Conservation (phyloP, 1,140 invertebrate species). For the Lordiphosa stackelbergi region DNA sequence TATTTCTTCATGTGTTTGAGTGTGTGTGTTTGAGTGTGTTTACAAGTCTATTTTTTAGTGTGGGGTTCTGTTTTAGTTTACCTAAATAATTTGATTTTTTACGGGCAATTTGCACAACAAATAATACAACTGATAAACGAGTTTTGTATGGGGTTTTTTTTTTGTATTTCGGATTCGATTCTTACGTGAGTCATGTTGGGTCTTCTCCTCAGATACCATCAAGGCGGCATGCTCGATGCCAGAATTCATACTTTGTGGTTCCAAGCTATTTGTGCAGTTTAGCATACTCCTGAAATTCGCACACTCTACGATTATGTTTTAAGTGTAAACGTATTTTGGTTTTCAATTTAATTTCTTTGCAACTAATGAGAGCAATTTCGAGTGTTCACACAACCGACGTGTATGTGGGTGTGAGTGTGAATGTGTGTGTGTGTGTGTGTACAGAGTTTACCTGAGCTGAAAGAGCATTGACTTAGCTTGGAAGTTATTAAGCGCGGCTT, state of each 20-base stretch:
- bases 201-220: constrained; percentile 87
- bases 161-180: constrained; percentile 54
- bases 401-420: constrained; percentile 1
- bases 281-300: constrained; percentile 88
- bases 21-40: constrained; percentile 26
- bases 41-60: constrained; percentile 5
- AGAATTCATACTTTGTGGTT: constrained; percentile 83
- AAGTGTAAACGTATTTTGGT: constrained; percentile 76
- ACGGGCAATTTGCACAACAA: constrained; percentile 72
- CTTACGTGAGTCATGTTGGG: constrained; percentile 89
- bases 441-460: constrained; percentile 22
- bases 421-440: constrained; percentile 2
- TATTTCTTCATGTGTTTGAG: constrained; percentile 1
- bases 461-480: constrained; percentile 51
- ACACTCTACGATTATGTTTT: constrained; percentile 80
- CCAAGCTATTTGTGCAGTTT: constrained; percentile 89
- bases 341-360: constrained; percentile 69
- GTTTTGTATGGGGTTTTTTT: constrained; percentile 31
- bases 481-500: constrained; percentile 70
- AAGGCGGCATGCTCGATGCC: constrained; percentile 85
- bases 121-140: constrained; percentile 37
- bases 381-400: constrained; percentile 11
- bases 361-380: constrained; percentile 54
- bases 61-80: constrained; percentile 7
- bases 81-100: constrained; percentile 29